These are phyloP conservation scores for Hiodon tergisus DNA, from an alignment of 2,113 vertebrate genomes.

Conservation along the genomic window DNA sequence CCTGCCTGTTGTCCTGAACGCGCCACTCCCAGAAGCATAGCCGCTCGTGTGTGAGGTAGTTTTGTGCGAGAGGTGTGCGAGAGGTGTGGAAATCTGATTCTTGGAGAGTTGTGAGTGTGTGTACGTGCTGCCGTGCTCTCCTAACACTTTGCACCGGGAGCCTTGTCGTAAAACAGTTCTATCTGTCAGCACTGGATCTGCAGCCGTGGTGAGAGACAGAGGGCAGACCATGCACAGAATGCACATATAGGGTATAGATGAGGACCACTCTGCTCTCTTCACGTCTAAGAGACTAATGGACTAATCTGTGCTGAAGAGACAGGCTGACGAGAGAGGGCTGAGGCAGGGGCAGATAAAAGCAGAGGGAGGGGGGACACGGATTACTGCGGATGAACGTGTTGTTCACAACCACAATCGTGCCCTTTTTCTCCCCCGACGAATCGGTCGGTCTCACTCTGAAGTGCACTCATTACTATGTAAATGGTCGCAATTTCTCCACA, in stretches of 20 bases:
- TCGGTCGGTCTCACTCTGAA: neutral
- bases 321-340: neutral
- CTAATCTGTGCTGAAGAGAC: constrained; percentile 15
- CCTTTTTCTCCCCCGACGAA: constrained; percentile 8
- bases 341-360: no score
- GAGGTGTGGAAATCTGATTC: neutral
- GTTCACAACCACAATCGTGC: neutral
- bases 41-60: neutral
- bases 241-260: neutral
- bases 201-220: neutral
- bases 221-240: neutral
- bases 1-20: neutral
- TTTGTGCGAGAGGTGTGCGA: neutral
- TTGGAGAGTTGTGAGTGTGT: no score
- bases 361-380: neutral
- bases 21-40: neutral
- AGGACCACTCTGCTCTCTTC: neutral
- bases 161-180: neutral
- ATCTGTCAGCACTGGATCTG: neutral
- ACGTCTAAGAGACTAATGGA: neutral
- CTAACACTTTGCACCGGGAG: neutral
- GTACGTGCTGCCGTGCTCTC: no score
- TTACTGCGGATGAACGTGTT: neutral
- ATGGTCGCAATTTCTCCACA: no score
- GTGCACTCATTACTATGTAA: no score